Evolutionary conservation across 2,113 vertebrate species (phyloP).

Genomic region (Paracanthobrama guichenoti): DNA sequence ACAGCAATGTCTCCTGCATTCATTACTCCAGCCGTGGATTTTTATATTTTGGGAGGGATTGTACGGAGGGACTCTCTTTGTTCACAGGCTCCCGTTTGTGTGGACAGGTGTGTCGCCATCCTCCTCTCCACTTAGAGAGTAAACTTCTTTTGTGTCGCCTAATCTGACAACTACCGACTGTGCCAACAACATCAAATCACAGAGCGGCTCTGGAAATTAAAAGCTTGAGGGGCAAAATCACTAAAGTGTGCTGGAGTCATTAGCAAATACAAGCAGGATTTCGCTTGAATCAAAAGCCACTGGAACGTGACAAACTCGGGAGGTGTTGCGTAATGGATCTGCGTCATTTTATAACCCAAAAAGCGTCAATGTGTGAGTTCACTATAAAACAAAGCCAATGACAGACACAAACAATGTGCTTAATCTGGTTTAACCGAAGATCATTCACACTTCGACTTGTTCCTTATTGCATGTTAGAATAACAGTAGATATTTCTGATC

Average conservation of each 20-base stretch:
- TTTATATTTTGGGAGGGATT: not conserved
- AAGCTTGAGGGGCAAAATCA: not conserved
- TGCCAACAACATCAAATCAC: not conserved
- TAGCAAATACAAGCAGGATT: not conserved
- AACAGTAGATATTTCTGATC: too few species aligned
- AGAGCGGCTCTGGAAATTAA: not conserved
- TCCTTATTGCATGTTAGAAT: not conserved
- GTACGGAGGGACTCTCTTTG: not conserved
- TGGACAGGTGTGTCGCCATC: conserved; percentile 28
- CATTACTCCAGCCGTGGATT: not conserved
- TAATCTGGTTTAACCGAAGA: not conserved
- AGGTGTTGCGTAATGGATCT: not conserved
- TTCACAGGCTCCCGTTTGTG: conserved; percentile 8
- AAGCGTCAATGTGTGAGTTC: not conserved
- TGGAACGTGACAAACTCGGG: not conserved
- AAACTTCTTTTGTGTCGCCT: conserved; percentile 15
- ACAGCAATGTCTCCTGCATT: not conserved
- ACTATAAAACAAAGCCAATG: not conserved
- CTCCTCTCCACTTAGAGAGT: not conserved
- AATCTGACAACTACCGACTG: not conserved
- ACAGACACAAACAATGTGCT: not conserved
- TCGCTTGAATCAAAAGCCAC: not conserved
- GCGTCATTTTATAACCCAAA: not conserved
- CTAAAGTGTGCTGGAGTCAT: not conserved
- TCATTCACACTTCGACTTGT: not conserved